Percentiles rank a stretch among this genome's conserved stretches.
These are phyloP conservation scores for Danionella dracula DNA, from an alignment of 2,797 vertebrate genomes.

Conservation along the genomic window DNA sequence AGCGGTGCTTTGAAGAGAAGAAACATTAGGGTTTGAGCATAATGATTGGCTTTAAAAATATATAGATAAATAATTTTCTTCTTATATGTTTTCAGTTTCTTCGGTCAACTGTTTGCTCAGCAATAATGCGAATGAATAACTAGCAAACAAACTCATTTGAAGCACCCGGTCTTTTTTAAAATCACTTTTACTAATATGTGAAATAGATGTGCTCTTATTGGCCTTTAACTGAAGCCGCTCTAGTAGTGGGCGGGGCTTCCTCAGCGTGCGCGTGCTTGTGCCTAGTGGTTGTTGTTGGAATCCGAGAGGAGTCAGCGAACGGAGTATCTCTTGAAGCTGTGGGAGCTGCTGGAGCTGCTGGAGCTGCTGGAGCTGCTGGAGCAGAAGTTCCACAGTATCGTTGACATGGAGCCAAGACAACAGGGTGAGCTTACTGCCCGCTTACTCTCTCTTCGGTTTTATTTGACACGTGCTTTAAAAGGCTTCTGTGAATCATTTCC, in stretches of 20 bases:
- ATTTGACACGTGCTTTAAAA: neutral
- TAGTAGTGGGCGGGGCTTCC: constrained; percentile 25
- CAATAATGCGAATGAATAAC: no score
- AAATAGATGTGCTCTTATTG: neutral
- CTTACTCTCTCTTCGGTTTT: neutral
- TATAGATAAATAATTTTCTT: no score
- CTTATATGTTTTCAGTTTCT: no score
- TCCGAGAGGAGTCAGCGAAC: neutral
- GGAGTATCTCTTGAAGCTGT: constrained; percentile 38
- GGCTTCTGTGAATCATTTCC: no score
- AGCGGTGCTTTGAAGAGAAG: no score
- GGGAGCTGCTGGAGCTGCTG: neutral
- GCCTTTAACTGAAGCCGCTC: constrained; percentile 46
- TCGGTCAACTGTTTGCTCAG: no score
- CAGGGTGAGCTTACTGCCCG: constrained; percentile 61
- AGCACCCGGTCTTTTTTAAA: no score
- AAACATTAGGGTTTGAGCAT: no score
- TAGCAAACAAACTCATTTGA: no score
- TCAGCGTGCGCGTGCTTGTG: constrained; percentile 20
- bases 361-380: neutral
- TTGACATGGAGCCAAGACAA: constrained; percentile 66
- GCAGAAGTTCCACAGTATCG: neutral
- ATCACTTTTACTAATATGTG: neutral
- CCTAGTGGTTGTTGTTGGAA: neutral
- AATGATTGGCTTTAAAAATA: no score